Conservation (phyloP, 2,113 vertebrate species). For the Neogale vison region DNA sequence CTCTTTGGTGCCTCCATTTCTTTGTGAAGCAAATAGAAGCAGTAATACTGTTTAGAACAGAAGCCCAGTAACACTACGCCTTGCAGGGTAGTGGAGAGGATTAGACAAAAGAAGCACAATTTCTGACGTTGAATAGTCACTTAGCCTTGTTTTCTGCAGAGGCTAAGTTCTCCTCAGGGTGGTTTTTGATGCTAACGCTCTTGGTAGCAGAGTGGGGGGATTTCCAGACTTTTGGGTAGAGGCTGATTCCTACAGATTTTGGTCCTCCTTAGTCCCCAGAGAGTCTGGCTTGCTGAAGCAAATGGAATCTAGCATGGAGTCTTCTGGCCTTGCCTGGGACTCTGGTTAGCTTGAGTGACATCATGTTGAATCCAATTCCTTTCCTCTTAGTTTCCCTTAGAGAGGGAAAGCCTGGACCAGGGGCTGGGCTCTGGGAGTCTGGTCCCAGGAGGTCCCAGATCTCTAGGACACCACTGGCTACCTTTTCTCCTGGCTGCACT, state of each 20-base stretch:
- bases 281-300: neutral
- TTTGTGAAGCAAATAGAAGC: neutral
- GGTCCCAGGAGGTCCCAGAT: too few relatives aligned
- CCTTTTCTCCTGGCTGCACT: neutral
- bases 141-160: neutral
- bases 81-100: neutral
- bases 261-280: neutral
- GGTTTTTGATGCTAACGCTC: neutral
- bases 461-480: neutral
- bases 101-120: neutral
- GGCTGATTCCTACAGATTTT: neutral
- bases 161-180: neutral
- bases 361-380: neutral
- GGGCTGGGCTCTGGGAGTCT: neutral
- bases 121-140: fast-evolving
- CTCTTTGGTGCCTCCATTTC: neutral
- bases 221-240: neutral
- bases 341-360: neutral
- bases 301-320: fast-evolving
- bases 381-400: neutral
- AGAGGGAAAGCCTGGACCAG: neutral
- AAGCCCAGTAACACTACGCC: neutral
- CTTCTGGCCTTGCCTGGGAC: neutral
- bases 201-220: neutral
- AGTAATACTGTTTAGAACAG: too few relatives aligned